These are phyloP conservation scores for Gambusia affinis DNA, from an alignment of 2,113 vertebrate species.

Conservation along the genomic window DNA sequence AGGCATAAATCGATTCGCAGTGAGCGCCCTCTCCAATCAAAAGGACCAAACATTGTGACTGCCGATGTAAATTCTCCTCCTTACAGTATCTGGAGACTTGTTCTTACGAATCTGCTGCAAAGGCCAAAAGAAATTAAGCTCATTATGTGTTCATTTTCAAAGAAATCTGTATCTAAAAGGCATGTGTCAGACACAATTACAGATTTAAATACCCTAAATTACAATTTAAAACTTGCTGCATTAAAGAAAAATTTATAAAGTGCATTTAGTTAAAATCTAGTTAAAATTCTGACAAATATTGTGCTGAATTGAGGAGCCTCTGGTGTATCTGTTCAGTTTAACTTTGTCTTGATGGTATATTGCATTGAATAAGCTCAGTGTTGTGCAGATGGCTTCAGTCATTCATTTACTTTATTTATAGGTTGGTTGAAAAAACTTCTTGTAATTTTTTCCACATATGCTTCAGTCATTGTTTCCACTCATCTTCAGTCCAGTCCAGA, in stretches of 20 bases:
- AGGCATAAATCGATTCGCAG: slow-evolving; percentile 59
- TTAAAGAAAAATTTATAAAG: background rate
- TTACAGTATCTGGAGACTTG: slow-evolving; percentile 24
- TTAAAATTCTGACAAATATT: background rate
- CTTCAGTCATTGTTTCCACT: background rate
- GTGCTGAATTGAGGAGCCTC: background rate
- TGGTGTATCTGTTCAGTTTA: background rate
- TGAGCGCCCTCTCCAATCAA: slow-evolving; percentile 43
- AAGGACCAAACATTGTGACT: slow-evolving; percentile 51
- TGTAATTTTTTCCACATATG: background rate
- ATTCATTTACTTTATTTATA: background rate
- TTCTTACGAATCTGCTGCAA: slow-evolving; percentile 27
- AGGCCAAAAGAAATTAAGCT: slow-evolving; percentile 6
- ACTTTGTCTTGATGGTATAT: background rate
- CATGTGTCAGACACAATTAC: background rate
- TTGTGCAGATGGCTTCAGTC: background rate
- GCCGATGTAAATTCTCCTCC: slow-evolving; percentile 26
- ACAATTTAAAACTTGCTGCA: background rate
- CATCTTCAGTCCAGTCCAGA: background rate
- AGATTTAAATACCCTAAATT: background rate
- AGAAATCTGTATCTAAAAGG: background rate
- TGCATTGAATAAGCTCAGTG: background rate
- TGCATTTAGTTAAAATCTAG: background rate
- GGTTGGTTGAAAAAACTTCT: too few species aligned
- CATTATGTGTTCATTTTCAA: slow-evolving; percentile 18